Evolutionary conservation across 1,140 invertebrate species (phyloP).

Genomic region (Asbolus verrucosus): DNA sequence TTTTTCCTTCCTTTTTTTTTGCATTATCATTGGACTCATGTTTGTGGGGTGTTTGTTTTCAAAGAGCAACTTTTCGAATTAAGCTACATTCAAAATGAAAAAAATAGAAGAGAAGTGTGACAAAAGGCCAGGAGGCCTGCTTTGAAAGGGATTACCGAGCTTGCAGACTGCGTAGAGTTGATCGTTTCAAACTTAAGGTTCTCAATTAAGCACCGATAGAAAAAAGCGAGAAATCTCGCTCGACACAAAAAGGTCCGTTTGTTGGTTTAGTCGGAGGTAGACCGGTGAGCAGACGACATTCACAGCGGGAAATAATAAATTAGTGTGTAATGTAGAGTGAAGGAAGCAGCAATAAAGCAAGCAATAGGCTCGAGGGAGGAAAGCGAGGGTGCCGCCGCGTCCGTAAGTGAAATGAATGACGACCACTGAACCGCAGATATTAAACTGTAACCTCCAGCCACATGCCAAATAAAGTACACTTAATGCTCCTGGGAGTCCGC

Average conservation of each 20-base stretch:
- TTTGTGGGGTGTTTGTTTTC: no score
- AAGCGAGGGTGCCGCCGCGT: constrained; percentile 45
- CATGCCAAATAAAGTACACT: constrained; percentile 64
- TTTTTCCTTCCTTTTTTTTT: no score
- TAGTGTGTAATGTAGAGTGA: constrained; percentile 50
- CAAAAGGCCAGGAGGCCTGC: no score
- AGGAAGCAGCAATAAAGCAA: constrained; percentile 54
- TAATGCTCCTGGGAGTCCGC: constrained; percentile 59
- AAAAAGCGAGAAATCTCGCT: constrained; percentile 21
- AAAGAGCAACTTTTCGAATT: no score
- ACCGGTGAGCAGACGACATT: constrained; percentile 30
- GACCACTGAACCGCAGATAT: constrained; percentile 64
- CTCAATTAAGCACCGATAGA: constrained; percentile 1
- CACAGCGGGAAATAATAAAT: constrained; percentile 46
- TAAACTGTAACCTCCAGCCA: constrained; percentile 62
- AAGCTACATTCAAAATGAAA: no score
- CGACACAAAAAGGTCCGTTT: neutral
- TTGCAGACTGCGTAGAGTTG: no score
- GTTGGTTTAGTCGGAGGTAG: neutral
- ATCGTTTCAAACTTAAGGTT: no score
- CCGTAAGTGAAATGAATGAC: constrained; percentile 65
- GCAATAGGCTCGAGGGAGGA: constrained; percentile 59
- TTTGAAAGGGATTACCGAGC: no score
- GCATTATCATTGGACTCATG: no score
- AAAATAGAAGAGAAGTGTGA: no score